Percentiles rank a stretch among this genome's conserved stretches.
These are phyloP conservation scores for Shargacucullia verbasci DNA, from an alignment of 2,888 invertebrate species.

Conservation along the genomic window DNA sequence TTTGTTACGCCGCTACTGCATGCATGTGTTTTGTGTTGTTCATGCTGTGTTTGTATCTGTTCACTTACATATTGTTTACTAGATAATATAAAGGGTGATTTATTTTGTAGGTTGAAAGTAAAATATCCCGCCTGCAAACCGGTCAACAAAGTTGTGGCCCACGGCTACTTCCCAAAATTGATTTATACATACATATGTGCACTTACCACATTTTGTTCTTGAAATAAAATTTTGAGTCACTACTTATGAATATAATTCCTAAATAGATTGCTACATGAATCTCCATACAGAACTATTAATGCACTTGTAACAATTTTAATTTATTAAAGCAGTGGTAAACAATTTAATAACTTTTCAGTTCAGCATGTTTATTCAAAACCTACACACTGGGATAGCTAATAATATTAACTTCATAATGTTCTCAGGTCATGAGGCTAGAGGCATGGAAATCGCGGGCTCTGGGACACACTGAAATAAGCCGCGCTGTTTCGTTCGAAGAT, in stretches of 20 bases:
- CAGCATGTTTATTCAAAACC: constrained; percentile 22
- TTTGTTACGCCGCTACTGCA: constrained; percentile 35
- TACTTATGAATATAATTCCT: neutral
- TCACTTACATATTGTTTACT: constrained; percentile 24
- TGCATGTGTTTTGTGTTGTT: constrained; percentile 38
- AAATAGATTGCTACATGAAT: neutral
- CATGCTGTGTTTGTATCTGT: constrained; percentile 28
- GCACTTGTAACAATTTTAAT: constrained; percentile 8
- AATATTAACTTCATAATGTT: constrained; percentile 4
- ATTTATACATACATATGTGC: too few species aligned
- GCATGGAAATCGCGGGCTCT: constrained; percentile 90
- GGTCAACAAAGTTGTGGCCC: too few species aligned
- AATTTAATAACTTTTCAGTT: constrained; percentile 12
- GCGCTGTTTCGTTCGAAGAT: constrained; percentile 79
- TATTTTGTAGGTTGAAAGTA: constrained; percentile 10
- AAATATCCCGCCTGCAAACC: neutral
- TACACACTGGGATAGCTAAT: neutral
- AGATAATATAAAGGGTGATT: constrained; percentile 19
- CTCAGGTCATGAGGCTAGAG: constrained; percentile 93
- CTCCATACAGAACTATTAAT: neutral
- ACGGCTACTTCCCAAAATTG: too few species aligned
- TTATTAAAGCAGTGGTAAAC: constrained; percentile 23
- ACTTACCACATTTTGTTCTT: too few species aligned
- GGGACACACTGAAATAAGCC: constrained; percentile 78
- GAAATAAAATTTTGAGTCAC: too few species aligned